Evolutionary conservation across 2,113 vertebrate species (phyloP).

Genomic region (Chloroceryle aenea): DNA sequence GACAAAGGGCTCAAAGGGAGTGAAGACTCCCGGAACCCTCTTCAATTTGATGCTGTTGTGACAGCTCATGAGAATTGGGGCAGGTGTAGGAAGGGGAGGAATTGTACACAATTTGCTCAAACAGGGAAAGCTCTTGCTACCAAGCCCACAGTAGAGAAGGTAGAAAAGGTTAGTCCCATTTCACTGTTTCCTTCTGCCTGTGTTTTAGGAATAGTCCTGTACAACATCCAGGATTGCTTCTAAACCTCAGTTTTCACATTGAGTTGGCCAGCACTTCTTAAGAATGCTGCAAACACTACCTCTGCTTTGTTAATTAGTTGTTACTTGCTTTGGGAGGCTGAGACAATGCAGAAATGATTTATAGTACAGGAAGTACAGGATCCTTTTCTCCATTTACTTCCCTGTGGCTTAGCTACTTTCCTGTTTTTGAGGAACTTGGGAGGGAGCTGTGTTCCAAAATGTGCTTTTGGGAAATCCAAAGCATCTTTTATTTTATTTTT

Average conservation of each 20-base stretch:
- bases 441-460: background rate
- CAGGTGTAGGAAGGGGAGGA: background rate
- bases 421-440: slow-evolving; percentile 2
- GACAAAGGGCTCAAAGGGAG: background rate
- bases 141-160: background rate
- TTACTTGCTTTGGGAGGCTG: background rate
- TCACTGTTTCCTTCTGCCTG: background rate
- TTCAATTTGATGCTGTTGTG: background rate
- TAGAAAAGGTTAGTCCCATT: background rate
- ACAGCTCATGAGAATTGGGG: background rate
- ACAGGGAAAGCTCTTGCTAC: background rate
- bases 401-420: background rate
- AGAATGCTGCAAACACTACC: background rate
- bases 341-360: background rate
- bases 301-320: background rate
- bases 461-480: background rate
- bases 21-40: background rate
- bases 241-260: background rate
- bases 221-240: background rate
- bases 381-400: background rate
- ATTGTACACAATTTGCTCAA: background rate
- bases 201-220: background rate
- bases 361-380: background rate
- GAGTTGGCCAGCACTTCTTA: background rate
- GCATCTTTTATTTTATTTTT: background rate